These are phyloP conservation scores for Ia io DNA, from an alignment of 2,113 vertebrate genomes.

Conservation along the genomic window DNA sequence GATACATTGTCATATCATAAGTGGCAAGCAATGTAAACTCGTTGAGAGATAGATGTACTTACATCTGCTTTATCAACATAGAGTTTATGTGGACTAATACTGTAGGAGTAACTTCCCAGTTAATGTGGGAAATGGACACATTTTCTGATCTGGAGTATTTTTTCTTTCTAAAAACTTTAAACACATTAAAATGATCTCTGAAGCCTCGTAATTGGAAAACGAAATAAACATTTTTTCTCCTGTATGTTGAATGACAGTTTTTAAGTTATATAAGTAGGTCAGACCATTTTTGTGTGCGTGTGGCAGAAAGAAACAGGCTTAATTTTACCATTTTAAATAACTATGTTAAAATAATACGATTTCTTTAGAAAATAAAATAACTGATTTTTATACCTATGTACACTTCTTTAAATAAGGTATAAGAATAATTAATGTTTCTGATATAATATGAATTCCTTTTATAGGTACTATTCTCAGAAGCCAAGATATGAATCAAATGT, in stretches of 20 bases:
- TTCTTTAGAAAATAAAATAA: constrained; percentile 12
- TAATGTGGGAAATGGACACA: neutral
- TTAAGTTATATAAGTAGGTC: neutral
- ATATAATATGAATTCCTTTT: constrained; percentile 57
- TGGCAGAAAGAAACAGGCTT: neutral
- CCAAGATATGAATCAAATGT: constrained; percentile 76
- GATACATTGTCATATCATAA: neutral
- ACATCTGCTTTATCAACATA: neutral
- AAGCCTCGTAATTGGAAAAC: constrained; percentile 8
- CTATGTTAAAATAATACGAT: constrained; percentile 1
- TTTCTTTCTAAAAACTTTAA: constrained; percentile 7
- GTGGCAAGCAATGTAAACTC: neutral
- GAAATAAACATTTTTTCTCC: neutral
- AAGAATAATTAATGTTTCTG: neutral
- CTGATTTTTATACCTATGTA: neutral
- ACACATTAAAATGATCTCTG: neutral
- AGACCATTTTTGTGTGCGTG: too few relatives aligned
- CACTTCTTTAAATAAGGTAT: neutral
- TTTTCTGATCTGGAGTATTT: neutral
- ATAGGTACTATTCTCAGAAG: constrained; percentile 80
- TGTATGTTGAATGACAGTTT: neutral
- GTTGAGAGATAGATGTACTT: neutral
- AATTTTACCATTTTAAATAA: neutral
- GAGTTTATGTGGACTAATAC: neutral
- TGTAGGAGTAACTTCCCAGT: neutral